A percentile compares a stretch with the other conserved stretches of the same genome.
Conservation (phyloP, 2,888 invertebrate genomes). For the Tachina lurida region DNA sequence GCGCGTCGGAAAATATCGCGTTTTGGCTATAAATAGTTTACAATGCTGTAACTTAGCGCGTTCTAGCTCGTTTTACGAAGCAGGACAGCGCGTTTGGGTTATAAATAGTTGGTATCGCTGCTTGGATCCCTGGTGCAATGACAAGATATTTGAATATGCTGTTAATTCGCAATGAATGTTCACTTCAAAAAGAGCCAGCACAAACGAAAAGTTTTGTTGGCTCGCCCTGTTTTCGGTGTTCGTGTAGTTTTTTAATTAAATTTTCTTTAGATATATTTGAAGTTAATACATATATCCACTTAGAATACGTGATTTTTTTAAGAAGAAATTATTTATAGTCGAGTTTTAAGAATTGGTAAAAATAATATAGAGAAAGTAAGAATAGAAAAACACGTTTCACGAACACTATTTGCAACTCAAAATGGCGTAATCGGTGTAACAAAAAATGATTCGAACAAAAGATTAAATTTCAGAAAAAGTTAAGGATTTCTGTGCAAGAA, state of each 20-base stretch:
- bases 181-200: constrained; percentile 38
- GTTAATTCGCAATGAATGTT: not conserved
- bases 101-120: too few species aligned
- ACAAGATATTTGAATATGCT: constrained; percentile 5
- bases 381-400: constrained; percentile 68
- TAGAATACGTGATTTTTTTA: constrained; percentile 35
- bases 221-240: constrained; percentile 69
- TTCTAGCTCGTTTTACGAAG: too few species aligned
- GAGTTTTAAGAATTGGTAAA: not conserved
- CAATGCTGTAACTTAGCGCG: too few species aligned
- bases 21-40: too few species aligned
- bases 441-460: constrained; percentile 53
- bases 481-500: constrained; percentile 6
- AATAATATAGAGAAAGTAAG: constrained; percentile 20
- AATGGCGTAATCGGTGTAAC: constrained; percentile 69
- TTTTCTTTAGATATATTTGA: constrained; percentile 54
- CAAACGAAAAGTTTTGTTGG: constrained; percentile 64
- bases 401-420: constrained; percentile 58
- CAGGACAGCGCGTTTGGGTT: too few species aligned
- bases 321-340: constrained; percentile 7
- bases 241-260: constrained; percentile 56
- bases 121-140: constrained; percentile 1
- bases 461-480: constrained; percentile 62
- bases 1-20: too few species aligned
- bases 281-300: constrained; percentile 31